Evolutionary conservation across 2,888 invertebrate species (phyloP).

Genomic region (Harpagoxenus sublaevis): DNA sequence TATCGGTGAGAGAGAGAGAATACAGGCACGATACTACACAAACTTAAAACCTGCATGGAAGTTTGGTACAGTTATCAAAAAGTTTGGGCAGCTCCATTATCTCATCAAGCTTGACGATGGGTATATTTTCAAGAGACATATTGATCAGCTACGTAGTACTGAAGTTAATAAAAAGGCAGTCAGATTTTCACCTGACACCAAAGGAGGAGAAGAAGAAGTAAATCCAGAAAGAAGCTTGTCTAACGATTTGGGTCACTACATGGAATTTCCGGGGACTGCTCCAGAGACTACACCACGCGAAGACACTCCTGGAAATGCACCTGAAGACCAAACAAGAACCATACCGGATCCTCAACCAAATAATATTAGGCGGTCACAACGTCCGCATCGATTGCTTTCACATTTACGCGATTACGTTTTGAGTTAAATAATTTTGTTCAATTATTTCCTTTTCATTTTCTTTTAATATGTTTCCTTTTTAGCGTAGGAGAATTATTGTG

Average conservation of each 20-base stretch:
- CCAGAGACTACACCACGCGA: no score
- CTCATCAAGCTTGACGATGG: neutral
- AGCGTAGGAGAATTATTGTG: neutral
- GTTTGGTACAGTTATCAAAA: neutral
- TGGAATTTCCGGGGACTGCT: no score
- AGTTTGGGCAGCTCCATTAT: neutral
- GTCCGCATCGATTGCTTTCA: neutral
- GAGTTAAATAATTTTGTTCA: neutral
- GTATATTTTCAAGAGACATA: neutral
- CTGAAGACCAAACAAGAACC: neutral
- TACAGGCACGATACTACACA: neutral
- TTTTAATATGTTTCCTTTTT: neutral
- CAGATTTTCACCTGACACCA: neutral
- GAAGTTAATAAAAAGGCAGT: neutral
- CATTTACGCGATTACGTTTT: neutral
- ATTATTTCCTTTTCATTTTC: neutral
- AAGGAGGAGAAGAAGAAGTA: neutral
- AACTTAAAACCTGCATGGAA: neutral
- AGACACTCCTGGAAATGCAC: no score
- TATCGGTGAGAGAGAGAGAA: neutral
- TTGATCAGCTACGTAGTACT: neutral
- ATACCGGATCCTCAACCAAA: neutral
- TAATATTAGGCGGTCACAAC: neutral
- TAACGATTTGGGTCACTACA: no score
- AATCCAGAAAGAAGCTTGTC: neutral